These are phyloP conservation scores for Callipepla californica DNA, from an alignment of 2,113 vertebrate species.

Conservation along the genomic window DNA sequence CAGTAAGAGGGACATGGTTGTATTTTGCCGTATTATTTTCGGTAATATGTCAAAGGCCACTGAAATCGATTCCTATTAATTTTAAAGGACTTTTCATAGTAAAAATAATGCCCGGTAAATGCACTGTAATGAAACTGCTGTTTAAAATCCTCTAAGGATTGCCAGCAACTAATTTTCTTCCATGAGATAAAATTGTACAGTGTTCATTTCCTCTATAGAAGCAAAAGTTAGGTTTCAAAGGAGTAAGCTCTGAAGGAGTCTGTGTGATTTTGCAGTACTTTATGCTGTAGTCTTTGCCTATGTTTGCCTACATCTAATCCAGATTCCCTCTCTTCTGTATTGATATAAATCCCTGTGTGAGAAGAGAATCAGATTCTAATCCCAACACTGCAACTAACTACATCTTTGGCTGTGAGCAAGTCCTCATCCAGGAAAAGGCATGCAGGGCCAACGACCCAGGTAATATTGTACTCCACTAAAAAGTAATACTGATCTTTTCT, in stretches of 20 bases:
- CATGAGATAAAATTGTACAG: background rate
- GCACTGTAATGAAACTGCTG: conserved; percentile 47
- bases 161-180: conserved; percentile 43
- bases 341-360: background rate
- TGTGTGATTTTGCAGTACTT: background rate
- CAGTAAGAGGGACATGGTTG: conserved; percentile 61
- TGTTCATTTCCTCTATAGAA: background rate
- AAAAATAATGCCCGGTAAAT: conserved; percentile 74
- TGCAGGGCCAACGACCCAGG: background rate
- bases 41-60: conserved; percentile 73
- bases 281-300: background rate
- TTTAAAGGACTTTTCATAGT: conserved; percentile 67
- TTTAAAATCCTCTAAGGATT: conserved; percentile 49
- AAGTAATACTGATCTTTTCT: background rate
- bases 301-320: background rate
- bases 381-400: background rate
- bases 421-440: background rate
- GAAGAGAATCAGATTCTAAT: background rate
- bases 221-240: background rate
- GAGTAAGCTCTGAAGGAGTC: background rate
- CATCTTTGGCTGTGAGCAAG: background rate
- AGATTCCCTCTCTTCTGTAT: background rate
- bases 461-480: background rate
- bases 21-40: conserved; percentile 70
- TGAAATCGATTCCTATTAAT: conserved; percentile 77